A percentile compares a stretch with the other conserved stretches of the same genome.
These are phyloP conservation scores for Taenioides sp. DNA, from an alignment of 2,797 vertebrate species.

Conservation along the genomic window DNA sequence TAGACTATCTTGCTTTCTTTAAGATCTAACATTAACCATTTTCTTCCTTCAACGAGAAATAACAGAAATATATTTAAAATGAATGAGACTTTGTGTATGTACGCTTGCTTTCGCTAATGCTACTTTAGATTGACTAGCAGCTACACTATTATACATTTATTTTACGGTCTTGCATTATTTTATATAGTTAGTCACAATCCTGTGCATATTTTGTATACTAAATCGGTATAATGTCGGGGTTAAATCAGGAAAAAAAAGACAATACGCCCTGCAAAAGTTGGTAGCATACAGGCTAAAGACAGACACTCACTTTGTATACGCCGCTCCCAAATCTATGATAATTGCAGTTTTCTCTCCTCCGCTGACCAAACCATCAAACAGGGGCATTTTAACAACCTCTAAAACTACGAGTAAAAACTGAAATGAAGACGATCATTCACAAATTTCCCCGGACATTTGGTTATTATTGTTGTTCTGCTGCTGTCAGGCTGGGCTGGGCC, in stretches of 20 bases:
- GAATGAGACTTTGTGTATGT: no score
- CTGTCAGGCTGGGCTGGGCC: slow-evolving; percentile 36
- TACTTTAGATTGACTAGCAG: background rate
- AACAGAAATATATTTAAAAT: background rate
- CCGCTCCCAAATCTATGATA: slow-evolving; percentile 92
- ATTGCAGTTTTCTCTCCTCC: slow-evolving; percentile 97
- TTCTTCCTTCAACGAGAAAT: background rate
- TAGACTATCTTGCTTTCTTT: background rate
- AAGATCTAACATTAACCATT: background rate
- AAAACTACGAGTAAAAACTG: background rate
- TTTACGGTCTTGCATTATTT: background rate
- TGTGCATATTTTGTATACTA: background rate
- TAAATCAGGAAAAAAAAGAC: background rate
- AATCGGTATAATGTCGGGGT: background rate
- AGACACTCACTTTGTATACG: slow-evolving; percentile 93
- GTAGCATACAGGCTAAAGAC: slow-evolving; percentile 18
- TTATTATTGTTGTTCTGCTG: slow-evolving; percentile 49
- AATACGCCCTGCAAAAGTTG: background rate
- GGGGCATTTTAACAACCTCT: slow-evolving; percentile 81
- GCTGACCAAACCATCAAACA: slow-evolving; percentile 93
- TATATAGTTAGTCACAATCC: background rate
- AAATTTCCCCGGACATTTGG: slow-evolving; percentile 14
- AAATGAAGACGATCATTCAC: background rate
- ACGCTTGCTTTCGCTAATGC: background rate
- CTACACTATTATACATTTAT: background rate